phyloP scores from a whole-genome alignment of 2,888 invertebrate genomes.

The Sarcophaga variegata region DNA sequence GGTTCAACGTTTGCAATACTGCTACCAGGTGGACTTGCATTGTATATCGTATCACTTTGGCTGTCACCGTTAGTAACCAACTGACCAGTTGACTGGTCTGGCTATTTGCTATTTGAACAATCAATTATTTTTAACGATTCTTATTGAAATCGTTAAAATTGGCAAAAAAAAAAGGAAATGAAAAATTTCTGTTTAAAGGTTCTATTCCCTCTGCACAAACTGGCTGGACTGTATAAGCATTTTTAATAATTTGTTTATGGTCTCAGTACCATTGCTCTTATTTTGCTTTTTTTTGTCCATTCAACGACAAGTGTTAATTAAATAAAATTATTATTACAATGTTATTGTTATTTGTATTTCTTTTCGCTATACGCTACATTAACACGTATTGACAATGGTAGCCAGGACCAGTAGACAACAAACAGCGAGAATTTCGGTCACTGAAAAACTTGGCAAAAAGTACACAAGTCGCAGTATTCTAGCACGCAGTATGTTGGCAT shows the following conservation, averaged over 20 bases:
- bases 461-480: too few relatives aligned
- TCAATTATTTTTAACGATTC: slow-evolving; percentile 53
- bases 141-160: slow-evolving; percentile 6
- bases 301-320: slow-evolving; percentile 69
- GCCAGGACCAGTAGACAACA: too few relatives aligned
- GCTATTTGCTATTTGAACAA: slow-evolving; percentile 12
- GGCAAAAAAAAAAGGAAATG: neutral
- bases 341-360: slow-evolving; percentile 40
- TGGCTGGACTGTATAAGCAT: neutral
- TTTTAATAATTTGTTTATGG: neutral
- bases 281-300: neutral
- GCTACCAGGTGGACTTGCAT: neutral
- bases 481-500: too few relatives aligned
- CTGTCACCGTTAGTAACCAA: neutral
- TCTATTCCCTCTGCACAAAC: slow-evolving; percentile 25
- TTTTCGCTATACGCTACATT: neutral
- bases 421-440: too few relatives aligned
- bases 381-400: too few relatives aligned
- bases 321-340: slow-evolving; percentile 71
- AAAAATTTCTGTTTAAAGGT: neutral
- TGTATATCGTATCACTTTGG: neutral
- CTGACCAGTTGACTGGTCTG: neutral
- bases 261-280: neutral
- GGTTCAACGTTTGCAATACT: neutral
- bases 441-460: too few relatives aligned